Percentiles rank a stretch among this genome's conserved stretches.
Conservation (phyloP, 2,888 invertebrate species). For the Palloptera scutellata region DNA sequence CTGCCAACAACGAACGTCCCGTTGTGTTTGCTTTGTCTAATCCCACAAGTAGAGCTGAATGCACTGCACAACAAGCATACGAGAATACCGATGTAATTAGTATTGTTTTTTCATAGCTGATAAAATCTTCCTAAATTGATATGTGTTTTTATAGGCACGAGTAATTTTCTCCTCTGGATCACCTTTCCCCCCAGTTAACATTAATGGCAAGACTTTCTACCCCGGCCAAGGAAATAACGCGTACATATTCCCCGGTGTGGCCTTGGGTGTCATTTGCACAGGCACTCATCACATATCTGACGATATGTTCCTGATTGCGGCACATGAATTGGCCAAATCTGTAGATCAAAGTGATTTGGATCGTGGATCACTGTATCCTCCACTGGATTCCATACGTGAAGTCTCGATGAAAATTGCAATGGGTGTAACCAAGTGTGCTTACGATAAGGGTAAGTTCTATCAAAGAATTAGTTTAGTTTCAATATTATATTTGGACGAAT, state of each 20-base stretch:
- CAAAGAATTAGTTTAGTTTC: not conserved
- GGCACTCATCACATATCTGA: slow-evolving; percentile 94
- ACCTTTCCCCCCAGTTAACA: slow-evolving; percentile 87
- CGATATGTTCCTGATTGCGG: slow-evolving; percentile 91
- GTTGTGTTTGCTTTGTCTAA: slow-evolving; percentile 97
- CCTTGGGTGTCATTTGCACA: slow-evolving; percentile 91
- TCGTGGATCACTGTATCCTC: slow-evolving; percentile 92
- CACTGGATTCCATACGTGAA: slow-evolving; percentile 81
- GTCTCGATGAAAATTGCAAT: slow-evolving; percentile 91
- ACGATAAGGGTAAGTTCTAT: slow-evolving; percentile 75
- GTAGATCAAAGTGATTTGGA: slow-evolving; percentile 84
- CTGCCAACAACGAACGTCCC: slow-evolving; percentile 83
- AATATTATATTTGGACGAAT: not conserved
- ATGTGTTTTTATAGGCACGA: slow-evolving; percentile 74
- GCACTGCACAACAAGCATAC: slow-evolving; percentile 96
- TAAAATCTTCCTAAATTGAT: not conserved
- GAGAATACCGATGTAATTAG: slow-evolving; percentile 83
- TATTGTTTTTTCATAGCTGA: not conserved
- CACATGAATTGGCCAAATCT: slow-evolving; percentile 83
- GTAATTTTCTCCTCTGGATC: slow-evolving; percentile 96
- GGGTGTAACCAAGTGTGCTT: slow-evolving; percentile 87
- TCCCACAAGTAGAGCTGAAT: slow-evolving; percentile 97
- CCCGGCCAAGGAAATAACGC: slow-evolving; percentile 99
- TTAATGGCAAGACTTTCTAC: slow-evolving; percentile 80
- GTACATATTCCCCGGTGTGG: slow-evolving; percentile 96